These are phyloP conservation scores for Nycticebus coucang DNA, from an alignment of 2,113 vertebrate species.

Conservation along the genomic window DNA sequence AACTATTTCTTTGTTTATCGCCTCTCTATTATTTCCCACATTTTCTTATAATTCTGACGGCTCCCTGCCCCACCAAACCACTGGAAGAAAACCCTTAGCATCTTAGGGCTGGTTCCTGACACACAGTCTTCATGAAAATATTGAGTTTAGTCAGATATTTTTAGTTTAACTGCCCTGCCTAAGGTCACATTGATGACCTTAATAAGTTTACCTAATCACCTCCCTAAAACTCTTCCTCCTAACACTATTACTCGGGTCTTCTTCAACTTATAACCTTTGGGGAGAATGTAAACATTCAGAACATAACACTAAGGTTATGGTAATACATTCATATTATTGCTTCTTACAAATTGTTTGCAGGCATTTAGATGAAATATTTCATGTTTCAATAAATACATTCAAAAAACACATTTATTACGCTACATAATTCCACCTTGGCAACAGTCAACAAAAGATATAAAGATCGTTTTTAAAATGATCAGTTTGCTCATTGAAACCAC, in stretches of 20 bases:
- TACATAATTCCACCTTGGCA: neutral
- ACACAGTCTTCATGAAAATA: no score
- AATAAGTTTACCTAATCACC: no score
- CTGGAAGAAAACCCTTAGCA: no score
- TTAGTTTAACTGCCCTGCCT: no score
- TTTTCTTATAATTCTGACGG: no score
- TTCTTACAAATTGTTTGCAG: conserved; percentile 28
- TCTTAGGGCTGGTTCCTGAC: no score
- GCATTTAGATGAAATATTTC: conserved; percentile 38
- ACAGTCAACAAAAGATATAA: neutral
- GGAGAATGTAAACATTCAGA: neutral
- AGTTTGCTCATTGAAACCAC: neutral
- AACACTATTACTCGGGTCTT: neutral
- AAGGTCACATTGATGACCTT: no score
- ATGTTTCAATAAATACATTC: conserved; percentile 31
- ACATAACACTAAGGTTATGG: neutral
- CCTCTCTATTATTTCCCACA: no score
- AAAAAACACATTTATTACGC: neutral
- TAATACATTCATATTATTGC: neutral
- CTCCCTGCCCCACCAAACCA: no score
- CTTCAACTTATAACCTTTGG: neutral
- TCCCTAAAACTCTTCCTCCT: neutral
- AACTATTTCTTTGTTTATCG: no score
- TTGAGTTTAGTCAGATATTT: no score
- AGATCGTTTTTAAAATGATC: neutral